A percentile compares a stretch with the other conserved stretches of the same genome.
Conservation (phyloP, 64 coral and sea anemone genomes). For the Orbicella faveolata region DNA sequence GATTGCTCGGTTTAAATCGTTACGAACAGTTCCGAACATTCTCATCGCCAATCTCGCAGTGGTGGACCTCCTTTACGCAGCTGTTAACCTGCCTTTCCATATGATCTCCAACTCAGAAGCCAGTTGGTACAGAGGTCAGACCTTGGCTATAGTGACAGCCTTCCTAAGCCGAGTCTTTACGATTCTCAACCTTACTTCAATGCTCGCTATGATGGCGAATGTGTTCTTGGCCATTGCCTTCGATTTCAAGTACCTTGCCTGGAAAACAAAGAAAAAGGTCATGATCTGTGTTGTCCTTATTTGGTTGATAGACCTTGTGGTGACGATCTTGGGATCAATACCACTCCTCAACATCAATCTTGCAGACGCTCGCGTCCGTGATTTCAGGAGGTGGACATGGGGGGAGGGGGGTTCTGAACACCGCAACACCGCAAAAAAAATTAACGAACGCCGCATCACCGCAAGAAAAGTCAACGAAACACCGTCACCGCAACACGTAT, state of each 20-base stretch:
- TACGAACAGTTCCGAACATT: slow-evolving; percentile 12
- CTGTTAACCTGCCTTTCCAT: neutral
- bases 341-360: neutral
- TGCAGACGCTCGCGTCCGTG: neutral
- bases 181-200: neutral
- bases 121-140: neutral
- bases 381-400: neutral
- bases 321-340: neutral
- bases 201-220: neutral
- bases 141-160: neutral
- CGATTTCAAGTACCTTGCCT: neutral
- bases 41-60: neutral
- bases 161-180: neutral
- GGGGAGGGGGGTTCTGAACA: no score
- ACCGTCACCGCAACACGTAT: no score
- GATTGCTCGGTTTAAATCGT: slow-evolving; percentile 5
- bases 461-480: no score
- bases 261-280: neutral
- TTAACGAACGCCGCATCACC: no score
- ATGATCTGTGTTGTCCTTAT: neutral
- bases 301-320: neutral
- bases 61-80: neutral
- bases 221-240: neutral
- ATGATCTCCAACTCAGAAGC: neutral
- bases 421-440: no score